Evolutionary conservation across 2,113 vertebrate genomes (phyloP).

Genomic region (Poeciliopsis occidentalis): DNA sequence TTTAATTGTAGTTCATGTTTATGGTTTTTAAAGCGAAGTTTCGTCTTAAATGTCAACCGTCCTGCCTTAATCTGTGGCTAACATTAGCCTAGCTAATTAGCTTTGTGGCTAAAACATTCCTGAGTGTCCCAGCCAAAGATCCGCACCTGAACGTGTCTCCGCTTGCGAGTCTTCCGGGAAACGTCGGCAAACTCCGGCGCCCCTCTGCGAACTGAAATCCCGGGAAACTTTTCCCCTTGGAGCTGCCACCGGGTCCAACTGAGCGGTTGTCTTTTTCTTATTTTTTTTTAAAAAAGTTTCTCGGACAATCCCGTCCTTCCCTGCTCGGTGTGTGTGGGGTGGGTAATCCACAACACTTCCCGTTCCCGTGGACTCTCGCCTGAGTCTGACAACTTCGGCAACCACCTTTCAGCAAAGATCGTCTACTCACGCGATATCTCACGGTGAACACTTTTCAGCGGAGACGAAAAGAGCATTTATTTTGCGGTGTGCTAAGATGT

Average conservation of each 20-base stretch:
- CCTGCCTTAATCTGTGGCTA: slow-evolving; percentile 24
- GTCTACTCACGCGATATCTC: background rate
- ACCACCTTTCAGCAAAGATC: slow-evolving; percentile 52
- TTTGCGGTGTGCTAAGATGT: background rate
- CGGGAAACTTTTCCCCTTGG: background rate
- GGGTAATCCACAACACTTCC: slow-evolving; percentile 20
- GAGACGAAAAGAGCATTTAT: background rate
- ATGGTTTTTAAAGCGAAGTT: background rate
- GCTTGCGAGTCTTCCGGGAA: background rate
- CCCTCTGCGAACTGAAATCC: background rate
- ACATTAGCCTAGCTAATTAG: slow-evolving; percentile 64
- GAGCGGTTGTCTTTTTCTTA: background rate
- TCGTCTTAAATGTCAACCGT: background rate
- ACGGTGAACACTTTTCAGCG: background rate
- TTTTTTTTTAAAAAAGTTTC: slow-evolving; percentile 4
- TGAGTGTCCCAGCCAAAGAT: slow-evolving; percentile 19
- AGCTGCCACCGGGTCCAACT: background rate
- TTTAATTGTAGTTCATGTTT: background rate
- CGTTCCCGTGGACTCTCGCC: slow-evolving; percentile 36
- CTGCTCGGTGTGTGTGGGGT: slow-evolving; percentile 30
- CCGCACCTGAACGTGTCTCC: slow-evolving; percentile 50
- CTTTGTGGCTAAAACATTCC: slow-evolving; percentile 61
- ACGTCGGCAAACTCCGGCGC: background rate
- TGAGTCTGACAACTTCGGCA: slow-evolving; percentile 46
- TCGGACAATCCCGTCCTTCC: slow-evolving; percentile 17